These are phyloP conservation scores for Potorous gilbertii DNA, from an alignment of 2,797 vertebrate species.

Conservation along the genomic window DNA sequence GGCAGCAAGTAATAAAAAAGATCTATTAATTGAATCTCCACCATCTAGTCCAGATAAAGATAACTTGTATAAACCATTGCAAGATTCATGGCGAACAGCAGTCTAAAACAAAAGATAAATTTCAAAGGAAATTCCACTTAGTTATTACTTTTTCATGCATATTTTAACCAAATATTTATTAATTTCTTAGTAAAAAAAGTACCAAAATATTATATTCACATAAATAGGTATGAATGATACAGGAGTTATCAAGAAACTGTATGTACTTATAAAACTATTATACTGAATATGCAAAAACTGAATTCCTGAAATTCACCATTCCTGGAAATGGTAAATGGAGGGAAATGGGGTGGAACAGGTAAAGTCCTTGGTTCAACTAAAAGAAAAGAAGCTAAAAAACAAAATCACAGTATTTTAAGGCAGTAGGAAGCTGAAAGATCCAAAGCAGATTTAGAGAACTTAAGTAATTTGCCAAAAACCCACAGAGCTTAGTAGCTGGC, in stretches of 20 bases:
- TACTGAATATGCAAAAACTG: neutral
- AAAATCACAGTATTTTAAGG: slow-evolving; percentile 49
- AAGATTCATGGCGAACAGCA: slow-evolving; percentile 97
- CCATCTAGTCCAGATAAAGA: slow-evolving; percentile 97
- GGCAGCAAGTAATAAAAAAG: slow-evolving; percentile 96
- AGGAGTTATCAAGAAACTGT: slow-evolving; percentile 31
- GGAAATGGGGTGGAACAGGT: neutral
- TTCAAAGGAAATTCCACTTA: neutral
- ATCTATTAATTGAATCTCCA: slow-evolving; percentile 97
- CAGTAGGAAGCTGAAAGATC: slow-evolving; percentile 7
- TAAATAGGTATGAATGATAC: neutral
- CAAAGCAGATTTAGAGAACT: slow-evolving; percentile 38
- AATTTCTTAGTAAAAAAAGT: slow-evolving; percentile 44
- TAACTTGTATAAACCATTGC: slow-evolving; percentile 97
- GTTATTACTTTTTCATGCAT: slow-evolving; percentile 30
- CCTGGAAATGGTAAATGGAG: neutral
- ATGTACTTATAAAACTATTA: neutral
- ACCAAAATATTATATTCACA: slow-evolving; percentile 14
- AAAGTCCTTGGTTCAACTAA: neutral
- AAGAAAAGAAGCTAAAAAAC: slow-evolving; percentile 22
- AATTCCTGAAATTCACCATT: slow-evolving; percentile 27
- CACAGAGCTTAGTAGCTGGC: neutral
- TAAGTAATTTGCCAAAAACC: slow-evolving; percentile 1
- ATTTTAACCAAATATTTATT: slow-evolving; percentile 21
- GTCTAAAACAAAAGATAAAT: slow-evolving; percentile 85